Base-by-base conservation (phyloP, 2,888 invertebrate species). In the Drosophila nr. perissopoda region DNA sequence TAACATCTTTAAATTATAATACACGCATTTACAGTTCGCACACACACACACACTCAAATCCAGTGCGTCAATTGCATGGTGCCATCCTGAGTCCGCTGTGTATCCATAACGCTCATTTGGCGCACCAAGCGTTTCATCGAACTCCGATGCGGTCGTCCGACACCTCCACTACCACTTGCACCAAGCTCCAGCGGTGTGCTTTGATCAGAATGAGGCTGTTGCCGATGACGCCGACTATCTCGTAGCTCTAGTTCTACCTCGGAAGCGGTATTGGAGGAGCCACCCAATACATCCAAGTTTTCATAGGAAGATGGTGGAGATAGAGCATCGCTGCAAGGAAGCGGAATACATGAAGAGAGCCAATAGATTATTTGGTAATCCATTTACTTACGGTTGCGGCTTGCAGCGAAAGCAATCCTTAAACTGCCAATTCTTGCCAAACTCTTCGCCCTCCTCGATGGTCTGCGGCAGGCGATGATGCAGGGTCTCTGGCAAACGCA, bases 51-150 rank as follows among this genome's bases (percentile, higher is more conserved):
- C 25, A 25, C 3, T 74, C 53, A 97, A 93, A 97, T 97, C 97
- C 97, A 97, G 92, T 97, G 97, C 0, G 97, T 97, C 94, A 97
- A 95, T 92, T 96, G 97, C 93, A 97, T 96, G 59, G 95, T 95
- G 18, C 97, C 97, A 88, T 97, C 96, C 2, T 95, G 94, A 82
- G 96, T 96, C 70, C 96, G 94, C 75, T 97, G 97, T 1, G 97
- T 97, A 86, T 97, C 97, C 94, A 97, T 95, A 16, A 95, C 94
- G 92, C 97, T 97, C 62, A 96, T 94, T 92, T 97, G 97, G 11
- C 97, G 95, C 13, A 96, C 96, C 40, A 98, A 93, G 86, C 95
- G 95, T 49, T 95, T 95, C 94, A 96, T 95, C 0, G 96, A 96
- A 34, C 94, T 93, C 63, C 95, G 79, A 70, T 92, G 88, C 42